Base-by-base conservation (phyloP, 2,113 vertebrate genomes). In the Poicephalus meyeri region DNA sequence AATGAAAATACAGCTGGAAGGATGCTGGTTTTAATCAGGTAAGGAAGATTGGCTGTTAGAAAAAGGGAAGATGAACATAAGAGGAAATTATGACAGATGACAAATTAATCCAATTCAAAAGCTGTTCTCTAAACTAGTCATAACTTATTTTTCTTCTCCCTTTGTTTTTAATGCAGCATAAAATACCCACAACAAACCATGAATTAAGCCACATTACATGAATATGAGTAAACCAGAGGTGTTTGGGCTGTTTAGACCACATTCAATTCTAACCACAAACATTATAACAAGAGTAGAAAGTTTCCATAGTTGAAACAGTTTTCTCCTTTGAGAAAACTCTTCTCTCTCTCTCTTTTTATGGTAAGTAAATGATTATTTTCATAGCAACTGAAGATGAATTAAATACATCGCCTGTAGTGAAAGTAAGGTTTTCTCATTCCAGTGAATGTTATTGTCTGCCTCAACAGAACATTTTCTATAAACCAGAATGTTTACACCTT, bases 81-180 rank as follows among this genome's bases (percentile, higher is more conserved):
- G 11, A 87, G n/a, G 76, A 91, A 93, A 85, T 82, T 78, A 52
- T 76, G 74, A 80, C n/a, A 92, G 28, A 13, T 93, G 81, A 93
- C 28, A 91, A 89, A 95, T 93, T 65, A 94, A 76, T 91, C 37
- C 41, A 88, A 28, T 85, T 88, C 58, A 77, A 81, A 95, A 91
- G 28, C 71, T 92, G 13, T 7, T 68, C 16, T 80, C 26, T 92
- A 92, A 76, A 64, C 29, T 46, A 72, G 20, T 86, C 12, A 44
- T 33, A 11, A 58, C 52, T 50, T 41, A 23, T 82, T 80, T 28
- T 44, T 49, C 7, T 68, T 74, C 26, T 68, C 11, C 9, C 39
- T 53, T 58, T 26, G 4, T 41, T 94, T 87, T 80, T 60, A 76
- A 66, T 66, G 15, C 21, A 81, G 7, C 10, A 64, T 19, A 81